Evolutionary conservation across 1,140 invertebrate genomes (phyloP).

Genomic region (Prorops nasuta): DNA sequence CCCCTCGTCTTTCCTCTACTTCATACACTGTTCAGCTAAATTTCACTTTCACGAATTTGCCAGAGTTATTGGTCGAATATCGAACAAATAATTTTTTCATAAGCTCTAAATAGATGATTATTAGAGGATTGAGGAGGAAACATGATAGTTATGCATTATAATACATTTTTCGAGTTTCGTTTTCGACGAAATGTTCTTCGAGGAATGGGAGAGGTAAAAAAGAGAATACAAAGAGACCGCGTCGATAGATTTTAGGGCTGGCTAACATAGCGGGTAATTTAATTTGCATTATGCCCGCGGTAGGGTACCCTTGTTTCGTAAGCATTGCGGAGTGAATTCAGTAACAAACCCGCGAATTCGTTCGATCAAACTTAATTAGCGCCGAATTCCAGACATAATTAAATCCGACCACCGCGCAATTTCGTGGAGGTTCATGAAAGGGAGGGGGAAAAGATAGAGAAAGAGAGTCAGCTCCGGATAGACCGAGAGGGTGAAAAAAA

Average conservation of each 20-base stretch:
- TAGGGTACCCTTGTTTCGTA: slow-evolving; percentile 44
- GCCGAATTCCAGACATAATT: slow-evolving; percentile 53
- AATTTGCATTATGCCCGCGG: slow-evolving; percentile 44
- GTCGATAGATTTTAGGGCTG: slow-evolving; percentile 24
- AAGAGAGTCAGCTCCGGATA: not conserved
- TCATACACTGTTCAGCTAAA: too few relatives aligned
- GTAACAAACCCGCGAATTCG: slow-evolving; percentile 50
- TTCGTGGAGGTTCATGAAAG: slow-evolving; percentile 21
- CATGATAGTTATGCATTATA: too few relatives aligned
- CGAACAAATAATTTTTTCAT: too few relatives aligned
- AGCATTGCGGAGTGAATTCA: slow-evolving; percentile 44
- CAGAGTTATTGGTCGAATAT: too few relatives aligned
- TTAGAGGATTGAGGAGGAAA: too few relatives aligned
- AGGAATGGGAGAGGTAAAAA: not conserved
- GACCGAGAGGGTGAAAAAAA: slow-evolving; percentile 3
- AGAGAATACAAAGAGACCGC: not conserved
- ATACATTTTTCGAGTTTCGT: too few relatives aligned
- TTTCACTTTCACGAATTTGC: too few relatives aligned
- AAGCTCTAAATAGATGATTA: too few relatives aligned
- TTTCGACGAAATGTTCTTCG: too few relatives aligned
- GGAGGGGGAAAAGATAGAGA: not conserved
- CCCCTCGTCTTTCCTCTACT: slow-evolving; percentile 14
- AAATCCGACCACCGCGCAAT: slow-evolving; percentile 45
- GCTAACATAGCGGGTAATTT: slow-evolving; percentile 37
- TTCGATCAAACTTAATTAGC: slow-evolving; percentile 56